Percentiles rank a stretch among this genome's conserved stretches.
Conservation (phyloP, 2,113 vertebrate genomes). For the Myxocyprinus asiaticus region DNA sequence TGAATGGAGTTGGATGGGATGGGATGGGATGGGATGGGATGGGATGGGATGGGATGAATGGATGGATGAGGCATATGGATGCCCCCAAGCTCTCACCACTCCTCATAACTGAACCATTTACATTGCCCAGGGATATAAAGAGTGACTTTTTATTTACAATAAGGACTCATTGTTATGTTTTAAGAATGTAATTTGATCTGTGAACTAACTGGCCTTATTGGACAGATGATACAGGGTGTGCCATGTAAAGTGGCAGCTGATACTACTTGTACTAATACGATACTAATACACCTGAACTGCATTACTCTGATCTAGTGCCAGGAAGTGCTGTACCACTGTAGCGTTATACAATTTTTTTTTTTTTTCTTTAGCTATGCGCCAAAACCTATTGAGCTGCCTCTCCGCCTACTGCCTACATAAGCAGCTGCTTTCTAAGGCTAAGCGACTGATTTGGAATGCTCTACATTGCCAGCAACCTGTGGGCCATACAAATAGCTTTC, state of each 20-base stretch:
- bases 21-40: not conserved
- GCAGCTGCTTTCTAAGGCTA: too few relatives aligned
- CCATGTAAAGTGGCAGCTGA: constrained; percentile 29
- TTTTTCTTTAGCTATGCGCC: too few relatives aligned
- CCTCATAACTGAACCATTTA: not conserved
- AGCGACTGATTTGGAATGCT: too few relatives aligned
- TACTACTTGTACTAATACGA: not conserved
- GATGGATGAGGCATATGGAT: not conserved
- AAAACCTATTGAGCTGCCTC: too few relatives aligned
- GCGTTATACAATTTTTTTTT: not conserved
- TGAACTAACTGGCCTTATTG: constrained; percentile 24
- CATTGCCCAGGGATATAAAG: not conserved
- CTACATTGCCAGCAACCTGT: too few relatives aligned
- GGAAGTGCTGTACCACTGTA: not conserved
- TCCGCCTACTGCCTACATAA: too few relatives aligned
- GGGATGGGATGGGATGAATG: not conserved
- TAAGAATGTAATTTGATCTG: constrained; percentile 31
- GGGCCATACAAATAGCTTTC: too few relatives aligned
- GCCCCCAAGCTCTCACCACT: not conserved
- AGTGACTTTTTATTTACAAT: not conserved
- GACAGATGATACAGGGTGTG: constrained; percentile 29
- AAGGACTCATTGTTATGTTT: constrained; percentile 9
- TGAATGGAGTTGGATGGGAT: not conserved
- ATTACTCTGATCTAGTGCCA: not conserved
- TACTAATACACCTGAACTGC: not conserved